These are phyloP conservation scores for Dasysyrphus albostriatus DNA, from an alignment of 2,888 invertebrate genomes.

Conservation along the genomic window DNA sequence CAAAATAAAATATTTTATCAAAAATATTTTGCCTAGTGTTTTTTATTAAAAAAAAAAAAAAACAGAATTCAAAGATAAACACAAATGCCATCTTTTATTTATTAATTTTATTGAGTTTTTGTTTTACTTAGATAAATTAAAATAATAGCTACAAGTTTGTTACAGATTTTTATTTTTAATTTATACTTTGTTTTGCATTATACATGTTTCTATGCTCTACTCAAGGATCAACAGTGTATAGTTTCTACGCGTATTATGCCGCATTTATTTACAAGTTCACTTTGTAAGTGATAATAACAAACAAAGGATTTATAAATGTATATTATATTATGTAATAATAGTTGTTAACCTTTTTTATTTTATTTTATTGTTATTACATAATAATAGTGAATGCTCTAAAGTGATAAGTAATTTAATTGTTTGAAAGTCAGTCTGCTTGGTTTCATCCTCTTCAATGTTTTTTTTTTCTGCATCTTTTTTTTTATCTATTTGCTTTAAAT, in stretches of 20 bases:
- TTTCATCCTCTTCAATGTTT: constrained; percentile 56
- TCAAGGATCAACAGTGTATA: constrained; percentile 53
- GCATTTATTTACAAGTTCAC: constrained; percentile 57
- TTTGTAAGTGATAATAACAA: constrained; percentile 32
- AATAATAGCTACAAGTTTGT: constrained; percentile 60
- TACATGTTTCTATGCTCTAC: constrained; percentile 33
- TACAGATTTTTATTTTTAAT: constrained; percentile 54
- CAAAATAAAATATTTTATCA: constrained; percentile 74
- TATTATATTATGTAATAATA: constrained; percentile 2
- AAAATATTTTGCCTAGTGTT: constrained; percentile 26
- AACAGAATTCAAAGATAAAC: not conserved
- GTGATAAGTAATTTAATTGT: constrained; percentile 38
- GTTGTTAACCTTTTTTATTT: constrained; percentile 6
- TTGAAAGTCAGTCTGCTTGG: constrained; percentile 69
- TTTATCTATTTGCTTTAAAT: constrained; percentile 14
- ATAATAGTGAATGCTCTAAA: constrained; percentile 48
- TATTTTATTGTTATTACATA: constrained; percentile 11
- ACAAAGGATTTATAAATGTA: constrained; percentile 19
- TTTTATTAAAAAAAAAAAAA: not conserved
- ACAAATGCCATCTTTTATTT: constrained; percentile 14
- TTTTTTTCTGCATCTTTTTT: constrained; percentile 32
- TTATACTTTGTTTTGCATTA: constrained; percentile 29
- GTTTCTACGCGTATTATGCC: constrained; percentile 40
- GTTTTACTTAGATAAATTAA: constrained; percentile 54
- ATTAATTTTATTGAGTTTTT: constrained; percentile 43